Conservation (phyloP, 2,888 invertebrate species). For the Napeogenes sylphis region DNA sequence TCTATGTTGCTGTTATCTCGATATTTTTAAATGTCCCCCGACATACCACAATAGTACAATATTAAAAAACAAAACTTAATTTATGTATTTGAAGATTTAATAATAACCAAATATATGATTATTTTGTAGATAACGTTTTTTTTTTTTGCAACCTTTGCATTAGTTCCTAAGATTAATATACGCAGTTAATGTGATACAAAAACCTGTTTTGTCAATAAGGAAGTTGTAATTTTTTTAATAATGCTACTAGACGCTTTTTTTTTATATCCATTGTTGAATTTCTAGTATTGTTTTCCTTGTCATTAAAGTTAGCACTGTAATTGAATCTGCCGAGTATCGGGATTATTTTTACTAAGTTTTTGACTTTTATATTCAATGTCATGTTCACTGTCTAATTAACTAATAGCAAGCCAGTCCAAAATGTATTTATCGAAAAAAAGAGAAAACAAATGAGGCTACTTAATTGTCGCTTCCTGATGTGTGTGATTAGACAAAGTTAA, state of each 20-base stretch:
- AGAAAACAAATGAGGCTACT: too few species aligned
- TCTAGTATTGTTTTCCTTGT: neutral
- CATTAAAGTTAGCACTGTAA: neutral
- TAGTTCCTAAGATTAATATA: neutral
- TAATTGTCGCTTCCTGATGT: too few species aligned
- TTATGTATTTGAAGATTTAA: constrained; percentile 10
- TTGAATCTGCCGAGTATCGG: neutral
- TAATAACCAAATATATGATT: constrained; percentile 46
- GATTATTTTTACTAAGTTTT: neutral
- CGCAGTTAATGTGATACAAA: constrained; percentile 3
- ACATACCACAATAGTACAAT: neutral
- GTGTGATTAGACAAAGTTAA: too few species aligned
- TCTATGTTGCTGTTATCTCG: too few species aligned
- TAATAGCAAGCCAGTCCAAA: constrained; percentile 7
- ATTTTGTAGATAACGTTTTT: constrained; percentile 46
- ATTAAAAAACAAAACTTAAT: neutral
- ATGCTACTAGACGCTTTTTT: neutral
- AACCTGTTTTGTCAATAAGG: neutral
- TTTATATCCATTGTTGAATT: neutral
- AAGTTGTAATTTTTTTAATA: constrained; percentile 1
- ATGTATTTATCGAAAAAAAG: too few species aligned
- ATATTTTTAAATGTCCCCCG: too few species aligned
- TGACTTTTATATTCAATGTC: neutral
- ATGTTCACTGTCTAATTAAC: constrained; percentile 15
- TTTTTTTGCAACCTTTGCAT: constrained; percentile 7